Evolutionary conservation across 2,888 invertebrate genomes (phyloP), one percentile per base, ranked within the genome.

Genomic region (Aricia artaxerxes): DNA sequence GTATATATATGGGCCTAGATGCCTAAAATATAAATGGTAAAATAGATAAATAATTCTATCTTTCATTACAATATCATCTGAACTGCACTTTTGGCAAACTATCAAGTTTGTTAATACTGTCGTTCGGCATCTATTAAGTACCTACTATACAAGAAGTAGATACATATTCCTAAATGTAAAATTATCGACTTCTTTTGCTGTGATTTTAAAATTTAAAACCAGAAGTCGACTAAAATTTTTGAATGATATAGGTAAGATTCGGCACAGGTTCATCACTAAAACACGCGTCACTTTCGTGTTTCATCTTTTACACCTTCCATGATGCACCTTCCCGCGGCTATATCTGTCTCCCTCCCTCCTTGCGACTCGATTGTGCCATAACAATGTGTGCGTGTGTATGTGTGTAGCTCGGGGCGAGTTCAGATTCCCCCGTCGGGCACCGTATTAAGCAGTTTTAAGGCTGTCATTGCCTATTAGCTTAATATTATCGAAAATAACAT

Each of bases 231-330:
- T 9, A 11, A 11, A 49, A 9, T 49, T 49, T 49, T 49, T 49
- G 49, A 9, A 49, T 49, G 49, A 49, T 9, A 49, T 73, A 24
- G 24, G 24, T 24, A 44, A 44, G 40, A 73, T 40, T 73, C 49
- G 73, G 60, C 79, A 77, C 79, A 78, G 24, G 31, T 84, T 79
- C 92, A 86, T 83, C 92, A 87, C 92, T 92, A 90, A 87, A 88
- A 81, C 85, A 83, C 87, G 89, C 91, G 91, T 93, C 94, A 93
- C 91, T 91, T 94, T 91, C 88, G 92, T 92, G 92, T 90, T 91
- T 90, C 92, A 92, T 93, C 93, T 93, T 86, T 93, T 93, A 93
- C 94, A 94, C 94, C 93, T 93, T 88, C 88, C 87, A 87, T 87
- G 90, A 90, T 91, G 92, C 91, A 90, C 89, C 89, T 86, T 85